Evolutionary conservation across 2,888 invertebrate species (phyloP).

Genomic region (Dichetophora obliterata): DNA sequence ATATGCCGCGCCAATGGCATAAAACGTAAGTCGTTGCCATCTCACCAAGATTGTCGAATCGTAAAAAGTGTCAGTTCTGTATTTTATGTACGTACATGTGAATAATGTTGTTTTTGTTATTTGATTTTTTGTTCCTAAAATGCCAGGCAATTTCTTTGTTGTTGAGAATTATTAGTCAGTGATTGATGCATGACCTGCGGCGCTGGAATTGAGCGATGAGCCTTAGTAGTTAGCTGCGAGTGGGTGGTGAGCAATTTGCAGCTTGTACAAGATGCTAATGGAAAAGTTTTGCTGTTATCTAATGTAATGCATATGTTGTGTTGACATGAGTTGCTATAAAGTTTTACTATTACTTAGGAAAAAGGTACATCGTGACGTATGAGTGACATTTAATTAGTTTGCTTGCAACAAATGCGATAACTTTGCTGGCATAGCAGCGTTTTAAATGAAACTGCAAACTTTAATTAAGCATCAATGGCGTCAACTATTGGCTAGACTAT

Average conservation of each 20-base stretch:
- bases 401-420: background rate
- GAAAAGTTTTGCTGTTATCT: too few species aligned
- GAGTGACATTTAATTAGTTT: background rate
- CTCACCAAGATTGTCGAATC: too few species aligned
- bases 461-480: too few species aligned
- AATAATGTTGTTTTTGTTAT: background rate
- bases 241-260: background rate
- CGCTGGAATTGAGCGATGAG: background rate
- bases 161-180: constrained; percentile 8
- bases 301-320: too few species aligned
- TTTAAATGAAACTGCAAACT: background rate
- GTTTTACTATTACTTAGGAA: background rate
- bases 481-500: too few species aligned
- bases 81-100: background rate
- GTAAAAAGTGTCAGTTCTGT: background rate
- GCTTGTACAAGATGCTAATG: too few species aligned
- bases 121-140: background rate
- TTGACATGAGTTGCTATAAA: too few species aligned
- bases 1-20: too few species aligned
- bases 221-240: background rate
- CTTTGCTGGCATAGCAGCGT: background rate
- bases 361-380: background rate
- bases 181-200: constrained; percentile 25
- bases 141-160: background rate
- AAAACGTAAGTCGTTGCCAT: too few species aligned